A percentile compares a stretch with the other conserved stretches of the same genome.
phyloP scores from a whole-genome alignment of 2,797 vertebrate species.

The Centroberyx gerrardi region DNA sequence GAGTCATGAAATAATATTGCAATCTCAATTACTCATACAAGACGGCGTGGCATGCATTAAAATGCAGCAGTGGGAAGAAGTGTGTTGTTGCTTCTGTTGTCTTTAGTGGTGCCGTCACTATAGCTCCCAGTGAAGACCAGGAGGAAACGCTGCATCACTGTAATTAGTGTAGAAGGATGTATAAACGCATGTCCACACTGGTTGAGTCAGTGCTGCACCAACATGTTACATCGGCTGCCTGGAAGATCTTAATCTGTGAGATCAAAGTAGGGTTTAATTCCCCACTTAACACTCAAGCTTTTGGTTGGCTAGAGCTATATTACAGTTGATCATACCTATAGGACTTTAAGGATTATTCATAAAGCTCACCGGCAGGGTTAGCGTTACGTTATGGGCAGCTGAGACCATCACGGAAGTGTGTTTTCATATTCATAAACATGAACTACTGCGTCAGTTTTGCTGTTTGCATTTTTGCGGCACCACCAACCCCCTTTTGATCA shows the following conservation, averaged over 20 bases:
- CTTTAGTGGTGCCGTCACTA: slow-evolving; percentile 1
- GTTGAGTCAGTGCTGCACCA: slow-evolving; percentile 22
- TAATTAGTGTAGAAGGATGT: slow-evolving; percentile 3
- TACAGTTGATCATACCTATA: neutral
- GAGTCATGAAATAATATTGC: slow-evolving; percentile 47
- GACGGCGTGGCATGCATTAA: neutral
- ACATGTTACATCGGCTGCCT: neutral
- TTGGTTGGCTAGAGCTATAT: slow-evolving; percentile 5
- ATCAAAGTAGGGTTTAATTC: slow-evolving; percentile 29
- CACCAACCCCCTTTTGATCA: no score
- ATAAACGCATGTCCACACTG: neutral
- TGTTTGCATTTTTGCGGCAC: no score
- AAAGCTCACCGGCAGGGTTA: neutral
- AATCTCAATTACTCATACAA: slow-evolving; percentile 30
- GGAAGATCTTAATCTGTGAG: slow-evolving; percentile 32
- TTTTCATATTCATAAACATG: no score
- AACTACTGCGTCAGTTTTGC: no score
- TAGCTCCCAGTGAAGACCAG: neutral
- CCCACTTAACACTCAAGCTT: slow-evolving; percentile 2
- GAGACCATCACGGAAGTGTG: no score
- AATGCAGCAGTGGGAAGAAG: slow-evolving; percentile 1
- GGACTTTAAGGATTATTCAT: neutral
- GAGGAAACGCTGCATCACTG: neutral
- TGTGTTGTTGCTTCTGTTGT: neutral
- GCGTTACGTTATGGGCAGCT: no score